phyloP scores from a whole-genome alignment of 2,888 invertebrate genomes.

The Hypercompe scribonia region DNA sequence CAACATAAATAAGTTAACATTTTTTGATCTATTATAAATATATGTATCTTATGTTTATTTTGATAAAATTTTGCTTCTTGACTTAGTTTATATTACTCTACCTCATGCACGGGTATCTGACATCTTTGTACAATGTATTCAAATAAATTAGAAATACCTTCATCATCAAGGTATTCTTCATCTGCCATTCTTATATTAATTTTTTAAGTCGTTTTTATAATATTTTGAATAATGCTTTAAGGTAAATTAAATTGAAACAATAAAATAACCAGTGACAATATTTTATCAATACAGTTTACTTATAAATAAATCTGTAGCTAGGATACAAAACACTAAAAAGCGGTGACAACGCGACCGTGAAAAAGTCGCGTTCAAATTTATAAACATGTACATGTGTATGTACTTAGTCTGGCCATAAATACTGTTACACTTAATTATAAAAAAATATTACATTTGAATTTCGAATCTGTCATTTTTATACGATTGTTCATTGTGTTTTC shows the following conservation, averaged over 20 bases:
- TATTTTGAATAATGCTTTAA: background rate
- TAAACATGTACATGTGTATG: background rate
- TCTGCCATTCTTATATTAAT: slow-evolving; percentile 15
- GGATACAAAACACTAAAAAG: slow-evolving; percentile 14
- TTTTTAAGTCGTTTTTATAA: background rate
- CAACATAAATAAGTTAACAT: background rate
- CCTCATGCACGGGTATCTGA: background rate
- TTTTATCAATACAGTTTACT: background rate
- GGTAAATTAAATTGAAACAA: background rate
- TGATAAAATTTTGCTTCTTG: too few species aligned
- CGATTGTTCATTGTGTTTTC: too few species aligned
- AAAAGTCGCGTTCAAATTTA: background rate
- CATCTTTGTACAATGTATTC: background rate
- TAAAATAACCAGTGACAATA: background rate
- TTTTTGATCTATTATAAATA: too few species aligned
- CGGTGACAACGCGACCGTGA: background rate
- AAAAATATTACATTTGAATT: too few species aligned
- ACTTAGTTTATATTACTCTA: background rate
- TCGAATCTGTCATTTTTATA: too few species aligned
- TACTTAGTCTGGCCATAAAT: too few species aligned
- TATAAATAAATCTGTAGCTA: slow-evolving; percentile 21
- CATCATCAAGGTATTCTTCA: slow-evolving; percentile 51
- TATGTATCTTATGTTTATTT: too few species aligned
- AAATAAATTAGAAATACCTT: slow-evolving; percentile 9
- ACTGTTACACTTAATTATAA: too few species aligned